Evolutionary conservation across 2,113 vertebrate species (phyloP), one percentile per base, ranked within the genome.

Genomic region (Garra rufa): DNA sequence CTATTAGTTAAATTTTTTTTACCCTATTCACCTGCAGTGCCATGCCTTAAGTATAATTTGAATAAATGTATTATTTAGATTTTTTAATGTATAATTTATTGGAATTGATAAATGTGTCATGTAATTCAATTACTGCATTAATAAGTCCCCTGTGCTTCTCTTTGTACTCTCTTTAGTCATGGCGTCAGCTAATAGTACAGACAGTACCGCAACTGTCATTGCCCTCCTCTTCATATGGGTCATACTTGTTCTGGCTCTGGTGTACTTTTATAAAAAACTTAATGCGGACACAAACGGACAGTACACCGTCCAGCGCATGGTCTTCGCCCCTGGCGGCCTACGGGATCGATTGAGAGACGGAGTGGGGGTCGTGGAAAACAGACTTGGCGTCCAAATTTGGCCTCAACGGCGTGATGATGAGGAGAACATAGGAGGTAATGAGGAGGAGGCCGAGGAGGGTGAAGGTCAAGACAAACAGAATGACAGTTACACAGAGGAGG

Each of bases 221-320:
- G 1, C 44, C 76, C 90, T 95, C 19, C 19, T 65, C 0, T 0
- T 92, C 43, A 0, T 10, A 38, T 87, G 93, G 0, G 0, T 92
- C 0, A 0, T 19, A n/a, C 89, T 95, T 1, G 0, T 91, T 7
- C 0, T 73, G 11, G 43, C 88, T 24, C 87, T 95, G 13, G 4
- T 94, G 21, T 77, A 83, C 83, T 57, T 94, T 6, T 95, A 95
- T 85, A 92, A 88, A 83, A 86, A 77, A 65, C 65, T 95, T 76
- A 95, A 95, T 88, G 87, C 4, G 57, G 87, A 94, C 15, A 70
- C 91, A 14, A 1, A 93, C 13, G 88, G 85, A 6, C 41, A 93
- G 83, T 95, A 94, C 55, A 91, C 92, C 0, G 19, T 94, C 44
- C 78, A 1, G 0, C 79, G 11, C 8, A 67, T 95, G 0, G 17